Conservation (phyloP, 1,140 invertebrate genomes). For the Zaprionus camerounensis region DNA sequence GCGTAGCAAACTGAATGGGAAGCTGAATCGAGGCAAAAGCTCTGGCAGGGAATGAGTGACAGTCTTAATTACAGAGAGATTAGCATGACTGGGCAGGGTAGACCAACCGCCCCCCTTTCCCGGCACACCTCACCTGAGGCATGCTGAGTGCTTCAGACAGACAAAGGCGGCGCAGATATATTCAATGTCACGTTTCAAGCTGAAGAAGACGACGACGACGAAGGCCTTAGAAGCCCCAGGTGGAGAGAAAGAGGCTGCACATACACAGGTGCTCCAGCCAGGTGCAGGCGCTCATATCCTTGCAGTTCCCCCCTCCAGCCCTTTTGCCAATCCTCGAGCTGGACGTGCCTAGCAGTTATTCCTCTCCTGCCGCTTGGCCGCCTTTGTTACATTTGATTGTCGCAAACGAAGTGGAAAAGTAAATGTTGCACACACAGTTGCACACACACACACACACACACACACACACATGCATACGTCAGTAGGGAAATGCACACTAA, state of each 20-base stretch:
- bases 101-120: background rate
- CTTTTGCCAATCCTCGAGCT: background rate
- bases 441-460: conserved; percentile 27
- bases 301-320: background rate
- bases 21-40: background rate
- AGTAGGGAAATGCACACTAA: conserved; percentile 76
- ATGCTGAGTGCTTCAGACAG: conserved; percentile 9
- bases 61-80: conserved; percentile 79
- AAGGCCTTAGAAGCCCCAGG: background rate
- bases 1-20: background rate
- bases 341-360: conserved; percentile 23
- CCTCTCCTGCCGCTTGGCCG: conserved; percentile 48
- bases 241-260: conserved; percentile 22
- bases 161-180: conserved; percentile 46
- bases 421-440: conserved; percentile 66
- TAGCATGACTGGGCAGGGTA: conserved; percentile 55
- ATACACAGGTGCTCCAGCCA: conserved; percentile 7
- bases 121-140: background rate
- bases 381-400: conserved; percentile 79
- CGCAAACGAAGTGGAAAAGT: conserved; percentile 80
- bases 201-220: conserved; percentile 23
- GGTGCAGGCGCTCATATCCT: background rate
- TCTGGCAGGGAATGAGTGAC: conserved; percentile 65
- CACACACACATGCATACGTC: conserved; percentile 9
- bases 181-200: conserved; percentile 74